Evolutionary conservation across 2,797 vertebrate genomes (phyloP).

Genomic region (Gastrophryne carolinensis): DNA sequence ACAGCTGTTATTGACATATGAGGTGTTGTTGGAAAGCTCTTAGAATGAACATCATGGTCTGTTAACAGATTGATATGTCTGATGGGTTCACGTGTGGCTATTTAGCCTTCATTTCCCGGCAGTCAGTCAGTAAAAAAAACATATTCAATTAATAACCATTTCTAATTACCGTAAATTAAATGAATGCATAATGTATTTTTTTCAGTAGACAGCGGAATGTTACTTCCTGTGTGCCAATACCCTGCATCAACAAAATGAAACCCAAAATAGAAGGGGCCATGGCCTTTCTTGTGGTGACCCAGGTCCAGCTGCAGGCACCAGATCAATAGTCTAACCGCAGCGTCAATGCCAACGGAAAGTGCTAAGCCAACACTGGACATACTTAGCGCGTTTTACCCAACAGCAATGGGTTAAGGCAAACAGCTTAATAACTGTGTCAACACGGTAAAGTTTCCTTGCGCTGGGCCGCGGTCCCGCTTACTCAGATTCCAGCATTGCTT

Average conservation of each 20-base stretch:
- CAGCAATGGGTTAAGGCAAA: constrained; percentile 24
- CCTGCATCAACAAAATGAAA: not conserved
- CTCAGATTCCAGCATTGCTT: not conserved
- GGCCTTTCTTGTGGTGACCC: constrained; percentile 1
- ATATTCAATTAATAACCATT: not conserved
- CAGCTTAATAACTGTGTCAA: constrained; percentile 37
- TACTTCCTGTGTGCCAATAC: not conserved
- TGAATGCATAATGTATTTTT: not conserved
- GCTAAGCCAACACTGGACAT: constrained; percentile 39
- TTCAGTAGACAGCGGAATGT: not conserved
- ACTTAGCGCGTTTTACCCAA: constrained; percentile 29
- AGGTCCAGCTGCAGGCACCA: not conserved
- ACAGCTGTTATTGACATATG: no score
- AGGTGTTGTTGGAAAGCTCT: no score
- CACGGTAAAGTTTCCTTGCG: constrained; percentile 28
- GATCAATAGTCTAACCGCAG: constrained; percentile 23
- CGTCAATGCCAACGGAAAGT: not conserved
- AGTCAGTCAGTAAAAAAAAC: not conserved
- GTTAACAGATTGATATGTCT: not conserved
- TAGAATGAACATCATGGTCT: no score
- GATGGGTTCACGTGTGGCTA: not conserved
- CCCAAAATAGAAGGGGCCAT: not conserved
- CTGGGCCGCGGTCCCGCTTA: constrained; percentile 5
- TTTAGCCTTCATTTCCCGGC: not conserved
- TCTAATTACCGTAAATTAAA: constrained; percentile 10